Conservation (phyloP, 1,140 invertebrate genomes). For the Spodoptera litura region DNA sequence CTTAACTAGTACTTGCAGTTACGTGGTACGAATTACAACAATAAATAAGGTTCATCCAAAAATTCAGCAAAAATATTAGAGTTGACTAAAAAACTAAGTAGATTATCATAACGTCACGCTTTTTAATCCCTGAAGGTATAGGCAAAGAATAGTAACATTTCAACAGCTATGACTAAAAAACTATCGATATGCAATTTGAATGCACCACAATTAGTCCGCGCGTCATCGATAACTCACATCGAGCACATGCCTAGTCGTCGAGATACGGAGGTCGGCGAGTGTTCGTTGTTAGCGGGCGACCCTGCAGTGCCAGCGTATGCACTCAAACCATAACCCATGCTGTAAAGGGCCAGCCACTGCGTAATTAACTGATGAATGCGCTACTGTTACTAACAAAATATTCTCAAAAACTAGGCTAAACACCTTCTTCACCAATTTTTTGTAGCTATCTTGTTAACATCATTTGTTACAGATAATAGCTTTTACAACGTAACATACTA, state of each 20-base stretch:
- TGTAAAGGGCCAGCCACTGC: neutral
- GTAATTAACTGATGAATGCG: slow-evolving; percentile 26
- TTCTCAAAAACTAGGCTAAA: slow-evolving; percentile 1
- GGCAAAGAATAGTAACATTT: no score
- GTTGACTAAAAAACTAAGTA: no score
- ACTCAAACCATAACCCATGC: slow-evolving; percentile 4
- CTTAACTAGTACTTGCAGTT: no score
- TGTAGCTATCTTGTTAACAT: neutral
- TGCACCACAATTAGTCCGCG: no score
- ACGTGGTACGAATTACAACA: no score
- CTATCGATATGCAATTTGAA: neutral
- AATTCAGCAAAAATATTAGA: no score
- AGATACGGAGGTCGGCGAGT: slow-evolving; percentile 25
- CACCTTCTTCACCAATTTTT: neutral
- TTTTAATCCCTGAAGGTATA: no score
- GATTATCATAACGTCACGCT: no score
- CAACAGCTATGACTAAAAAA: neutral
- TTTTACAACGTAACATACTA: no score
- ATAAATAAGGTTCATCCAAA: no score
- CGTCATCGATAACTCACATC: neutral
- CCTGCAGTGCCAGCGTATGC: neutral
- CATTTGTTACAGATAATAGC: no score
- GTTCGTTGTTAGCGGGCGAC: neutral
- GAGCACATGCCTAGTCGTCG: slow-evolving; percentile 5
- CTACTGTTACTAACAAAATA: slow-evolving; percentile 17